These are phyloP conservation scores for Microctenopoma steveboyesi DNA, from an alignment of 2,797 vertebrate species.

Conservation along the genomic window DNA sequence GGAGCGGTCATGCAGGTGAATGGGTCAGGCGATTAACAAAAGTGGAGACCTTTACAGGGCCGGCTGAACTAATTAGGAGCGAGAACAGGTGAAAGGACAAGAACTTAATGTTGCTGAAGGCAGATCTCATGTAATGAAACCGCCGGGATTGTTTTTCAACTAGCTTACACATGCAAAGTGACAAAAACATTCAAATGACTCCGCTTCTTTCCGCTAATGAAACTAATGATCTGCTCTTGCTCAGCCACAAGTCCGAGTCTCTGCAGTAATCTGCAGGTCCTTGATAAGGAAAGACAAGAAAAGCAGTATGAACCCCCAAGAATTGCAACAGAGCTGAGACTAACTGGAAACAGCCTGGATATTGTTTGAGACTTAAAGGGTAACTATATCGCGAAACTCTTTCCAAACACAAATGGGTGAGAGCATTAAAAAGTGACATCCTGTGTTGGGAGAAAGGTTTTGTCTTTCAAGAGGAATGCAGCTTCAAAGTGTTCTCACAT, in stretches of 20 bases:
- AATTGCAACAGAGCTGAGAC: conserved; percentile 9
- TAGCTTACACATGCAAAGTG: no score
- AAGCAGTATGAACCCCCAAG: conserved; percentile 11
- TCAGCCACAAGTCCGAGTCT: not conserved
- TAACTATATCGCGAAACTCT: conserved; percentile 18
- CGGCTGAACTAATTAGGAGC: not conserved
- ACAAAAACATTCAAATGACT: no score
- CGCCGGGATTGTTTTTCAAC: no score
- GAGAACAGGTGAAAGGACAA: not conserved
- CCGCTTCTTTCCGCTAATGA: not conserved
- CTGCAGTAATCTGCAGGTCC: conserved; percentile 1
- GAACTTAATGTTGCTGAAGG: not conserved
- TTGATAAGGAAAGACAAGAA: conserved; percentile 19
- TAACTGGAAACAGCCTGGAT: conserved; percentile 29
- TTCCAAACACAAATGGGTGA: conserved; percentile 44
- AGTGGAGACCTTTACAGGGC: not conserved
- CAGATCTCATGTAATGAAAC: not conserved
- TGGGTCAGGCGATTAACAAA: not conserved
- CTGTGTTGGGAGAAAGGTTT: conserved; percentile 40
- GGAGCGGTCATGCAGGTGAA: not conserved
- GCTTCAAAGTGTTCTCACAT: conserved; percentile 60
- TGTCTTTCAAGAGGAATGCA: conserved; percentile 50
- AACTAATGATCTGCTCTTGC: not conserved
- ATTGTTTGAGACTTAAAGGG: conserved; percentile 20
- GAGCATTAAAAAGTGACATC: conserved; percentile 15